These are phyloP conservation scores for Epinephelus fuscoguttatus DNA, from an alignment of 2,113 vertebrate species.

Conservation along the genomic window DNA sequence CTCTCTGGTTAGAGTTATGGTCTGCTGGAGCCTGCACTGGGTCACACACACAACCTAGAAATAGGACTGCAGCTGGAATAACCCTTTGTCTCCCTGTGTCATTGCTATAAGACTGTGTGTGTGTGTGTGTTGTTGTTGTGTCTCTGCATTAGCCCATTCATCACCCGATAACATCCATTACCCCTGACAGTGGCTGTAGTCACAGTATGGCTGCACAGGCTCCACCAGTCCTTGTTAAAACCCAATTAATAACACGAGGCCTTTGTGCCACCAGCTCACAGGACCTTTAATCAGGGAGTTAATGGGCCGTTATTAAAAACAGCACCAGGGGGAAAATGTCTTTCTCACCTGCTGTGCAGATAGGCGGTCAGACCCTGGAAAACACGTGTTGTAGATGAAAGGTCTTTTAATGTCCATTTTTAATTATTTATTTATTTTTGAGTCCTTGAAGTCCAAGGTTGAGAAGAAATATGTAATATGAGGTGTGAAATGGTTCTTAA, in stretches of 20 bases:
- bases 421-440: not conserved
- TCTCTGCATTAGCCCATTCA: slow-evolving; percentile 63
- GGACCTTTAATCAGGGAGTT: slow-evolving; percentile 76
- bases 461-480: not conserved
- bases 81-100: slow-evolving; percentile 63
- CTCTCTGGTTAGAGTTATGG: slow-evolving; percentile 66
- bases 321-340: slow-evolving; percentile 48
- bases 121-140: slow-evolving; percentile 25
- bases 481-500: not conserved
- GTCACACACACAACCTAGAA: slow-evolving; percentile 56
- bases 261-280: slow-evolving; percentile 55
- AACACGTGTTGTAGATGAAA: slow-evolving; percentile 35
- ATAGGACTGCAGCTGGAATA: slow-evolving; percentile 57
- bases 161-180: slow-evolving; percentile 75
- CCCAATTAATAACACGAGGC: slow-evolving; percentile 73
- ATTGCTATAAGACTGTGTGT: slow-evolving; percentile 26
- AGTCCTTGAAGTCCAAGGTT: slow-evolving; percentile 28
- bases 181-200: slow-evolving; percentile 54
- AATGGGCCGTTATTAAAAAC: slow-evolving; percentile 79
- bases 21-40: slow-evolving; percentile 57
- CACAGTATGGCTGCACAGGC: slow-evolving; percentile 48
- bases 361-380: not conserved
- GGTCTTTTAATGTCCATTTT: slow-evolving; percentile 12
- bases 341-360: slow-evolving; percentile 65
- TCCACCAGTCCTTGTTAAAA: slow-evolving; percentile 64